Evolutionary conservation across 2,888 invertebrate genomes (phyloP).

Genomic region (Cephus pulcher): DNA sequence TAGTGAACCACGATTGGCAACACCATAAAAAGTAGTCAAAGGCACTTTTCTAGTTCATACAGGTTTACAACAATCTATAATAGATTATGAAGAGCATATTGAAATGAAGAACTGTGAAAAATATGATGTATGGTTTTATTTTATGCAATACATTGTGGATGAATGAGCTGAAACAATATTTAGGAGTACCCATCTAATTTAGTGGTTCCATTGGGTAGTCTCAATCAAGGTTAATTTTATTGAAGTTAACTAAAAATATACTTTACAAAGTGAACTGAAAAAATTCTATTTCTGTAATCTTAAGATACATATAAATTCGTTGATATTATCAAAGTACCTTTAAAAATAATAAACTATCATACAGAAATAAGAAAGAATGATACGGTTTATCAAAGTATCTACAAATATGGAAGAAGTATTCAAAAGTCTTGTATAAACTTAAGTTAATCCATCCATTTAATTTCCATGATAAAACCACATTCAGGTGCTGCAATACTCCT

Average conservation of each 20-base stretch:
- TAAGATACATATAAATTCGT: not conserved
- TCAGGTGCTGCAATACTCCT: not conserved
- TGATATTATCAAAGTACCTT: not conserved
- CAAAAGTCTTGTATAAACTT: not conserved
- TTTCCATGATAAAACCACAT: not conserved
- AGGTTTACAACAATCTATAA: not conserved
- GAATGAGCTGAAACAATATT: not conserved
- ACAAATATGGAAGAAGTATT: not conserved
- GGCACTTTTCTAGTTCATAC: not conserved
- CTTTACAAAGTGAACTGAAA: too few species aligned
- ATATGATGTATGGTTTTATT: not conserved
- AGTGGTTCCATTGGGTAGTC: not conserved
- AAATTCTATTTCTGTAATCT: not conserved
- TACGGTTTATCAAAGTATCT: not conserved
- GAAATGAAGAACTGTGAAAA: not conserved
- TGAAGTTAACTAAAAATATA: not conserved
- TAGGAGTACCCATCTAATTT: not conserved
- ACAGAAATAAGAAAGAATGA: too few species aligned
- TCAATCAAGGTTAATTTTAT: not conserved
- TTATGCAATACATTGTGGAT: not conserved
- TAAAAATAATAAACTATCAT: too few species aligned
- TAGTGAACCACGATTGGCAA: not conserved
- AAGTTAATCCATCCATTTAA: not conserved
- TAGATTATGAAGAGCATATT: not conserved
- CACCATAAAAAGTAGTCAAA: not conserved